These are phyloP conservation scores for Monoplex corrugatus DNA, from an alignment of 2,888 invertebrate species.

Conservation along the genomic window DNA sequence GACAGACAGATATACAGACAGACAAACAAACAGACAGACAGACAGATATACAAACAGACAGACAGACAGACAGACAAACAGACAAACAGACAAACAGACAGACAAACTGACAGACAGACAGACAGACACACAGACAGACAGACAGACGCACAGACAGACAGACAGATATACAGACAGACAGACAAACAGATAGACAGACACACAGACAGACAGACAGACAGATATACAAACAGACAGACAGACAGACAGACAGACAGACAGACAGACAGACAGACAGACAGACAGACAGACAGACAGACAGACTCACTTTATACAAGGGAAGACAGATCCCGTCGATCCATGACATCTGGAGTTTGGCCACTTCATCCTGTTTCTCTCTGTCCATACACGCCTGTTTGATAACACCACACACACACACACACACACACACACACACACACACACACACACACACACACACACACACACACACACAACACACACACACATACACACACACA, in stretches of 20 bases:
- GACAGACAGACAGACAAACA: neutral
- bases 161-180: neutral
- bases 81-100: neutral
- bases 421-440: neutral
- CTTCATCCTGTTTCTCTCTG: slow-evolving; percentile 77
- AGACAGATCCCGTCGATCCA: slow-evolving; percentile 81
- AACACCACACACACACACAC: neutral
- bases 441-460: neutral
- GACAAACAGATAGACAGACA: neutral
- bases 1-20: neutral
- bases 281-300: neutral
- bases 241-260: neutral
- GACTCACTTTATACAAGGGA: slow-evolving; percentile 83
- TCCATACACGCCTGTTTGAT: slow-evolving; percentile 78
- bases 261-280: slow-evolving; percentile 3
- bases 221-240: neutral
- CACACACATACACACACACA: neutral
- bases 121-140: neutral
- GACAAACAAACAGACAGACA: neutral
- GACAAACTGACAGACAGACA: neutral
- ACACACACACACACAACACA: neutral
- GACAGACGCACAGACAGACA: neutral
- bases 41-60: neutral
- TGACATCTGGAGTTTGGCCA: slow-evolving; percentile 78
- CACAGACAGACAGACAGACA: neutral